These are phyloP conservation scores for Spilarctia lutea DNA, from an alignment of 2,888 invertebrate species.

Conservation along the genomic window DNA sequence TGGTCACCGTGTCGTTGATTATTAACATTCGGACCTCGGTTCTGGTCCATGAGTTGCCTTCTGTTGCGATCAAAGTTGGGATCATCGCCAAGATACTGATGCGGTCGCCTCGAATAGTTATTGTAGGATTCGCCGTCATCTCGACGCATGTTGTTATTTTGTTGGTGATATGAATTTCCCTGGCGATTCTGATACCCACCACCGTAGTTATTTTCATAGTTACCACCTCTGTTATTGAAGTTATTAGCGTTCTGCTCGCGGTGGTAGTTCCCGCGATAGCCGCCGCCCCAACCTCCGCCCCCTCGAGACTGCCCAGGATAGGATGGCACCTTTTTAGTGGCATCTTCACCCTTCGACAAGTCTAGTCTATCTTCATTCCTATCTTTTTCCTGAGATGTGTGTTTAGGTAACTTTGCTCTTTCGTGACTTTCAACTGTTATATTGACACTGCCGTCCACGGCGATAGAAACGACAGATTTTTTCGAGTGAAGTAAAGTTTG, in stretches of 20 bases:
- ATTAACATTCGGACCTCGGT: slow-evolving; percentile 29
- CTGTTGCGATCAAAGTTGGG: slow-evolving; percentile 53
- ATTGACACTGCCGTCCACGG: slow-evolving; percentile 88
- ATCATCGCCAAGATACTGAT: slow-evolving; percentile 59
- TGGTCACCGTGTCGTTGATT: slow-evolving; percentile 40
- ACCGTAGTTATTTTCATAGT: slow-evolving; percentile 70
- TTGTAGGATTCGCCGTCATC: slow-evolving; percentile 58
- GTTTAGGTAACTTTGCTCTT: slow-evolving; percentile 16
- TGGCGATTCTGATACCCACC: slow-evolving; percentile 54
- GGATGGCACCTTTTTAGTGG: slow-evolving; percentile 86
- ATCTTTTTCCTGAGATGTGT: slow-evolving; percentile 21
- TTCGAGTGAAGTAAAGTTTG: slow-evolving; percentile 91
- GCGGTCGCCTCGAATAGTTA: slow-evolving; percentile 65
- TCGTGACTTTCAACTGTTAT: slow-evolving; percentile 72
- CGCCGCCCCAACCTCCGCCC: slow-evolving; percentile 80
- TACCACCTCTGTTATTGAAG: slow-evolving; percentile 79
- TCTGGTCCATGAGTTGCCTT: slow-evolving; percentile 39
- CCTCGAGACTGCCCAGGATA: slow-evolving; percentile 88
- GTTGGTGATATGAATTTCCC: slow-evolving; percentile 45
- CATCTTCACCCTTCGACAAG: slow-evolving; percentile 60
- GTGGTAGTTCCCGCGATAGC: slow-evolving; percentile 65
- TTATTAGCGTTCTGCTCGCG: slow-evolving; percentile 82
- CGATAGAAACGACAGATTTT: slow-evolving; percentile 85
- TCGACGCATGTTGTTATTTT: slow-evolving; percentile 55
- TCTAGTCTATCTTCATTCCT: slow-evolving; percentile 56